phyloP scores from a whole-genome alignment of 2,113 vertebrate genomes.

The Corythoichthys haematopterus region DNA sequence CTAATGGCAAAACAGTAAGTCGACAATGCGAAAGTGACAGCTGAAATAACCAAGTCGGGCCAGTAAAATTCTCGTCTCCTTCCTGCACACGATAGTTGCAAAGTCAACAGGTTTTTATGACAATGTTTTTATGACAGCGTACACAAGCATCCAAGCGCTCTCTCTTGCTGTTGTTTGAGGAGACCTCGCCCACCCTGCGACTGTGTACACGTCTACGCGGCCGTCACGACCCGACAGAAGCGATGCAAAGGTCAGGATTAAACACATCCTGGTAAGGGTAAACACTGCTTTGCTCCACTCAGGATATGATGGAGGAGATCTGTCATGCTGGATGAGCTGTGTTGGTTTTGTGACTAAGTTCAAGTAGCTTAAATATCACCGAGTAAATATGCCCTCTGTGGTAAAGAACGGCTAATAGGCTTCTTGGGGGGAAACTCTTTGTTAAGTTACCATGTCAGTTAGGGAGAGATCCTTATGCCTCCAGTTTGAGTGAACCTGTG shows the following conservation, averaged over 20 bases:
- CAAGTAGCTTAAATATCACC: slow-evolving; percentile 23
- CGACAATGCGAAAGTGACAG: not conserved
- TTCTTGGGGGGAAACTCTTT: slow-evolving; percentile 12
- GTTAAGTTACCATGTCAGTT: slow-evolving; percentile 5
- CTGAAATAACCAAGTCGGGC: not conserved
- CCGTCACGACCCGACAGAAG: slow-evolving; percentile 42
- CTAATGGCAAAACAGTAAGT: not conserved
- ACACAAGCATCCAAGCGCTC: slow-evolving; percentile 35
- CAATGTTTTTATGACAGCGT: slow-evolving; percentile 47
- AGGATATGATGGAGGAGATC: slow-evolving; percentile 35
- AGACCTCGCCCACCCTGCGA: slow-evolving; percentile 56
- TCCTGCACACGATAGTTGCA: not conserved
- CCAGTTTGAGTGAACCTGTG: no score
- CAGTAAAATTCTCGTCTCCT: not conserved
- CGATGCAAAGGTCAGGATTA: slow-evolving; percentile 69
- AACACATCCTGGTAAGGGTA: slow-evolving; percentile 69
- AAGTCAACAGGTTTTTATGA: slow-evolving; percentile 25
- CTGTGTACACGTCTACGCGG: slow-evolving; percentile 58
- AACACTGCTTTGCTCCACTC: slow-evolving; percentile 46
- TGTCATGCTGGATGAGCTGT: slow-evolving; percentile 30
- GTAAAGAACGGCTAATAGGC: slow-evolving; percentile 13
- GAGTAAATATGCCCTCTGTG: slow-evolving; percentile 23
- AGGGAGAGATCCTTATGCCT: not conserved
- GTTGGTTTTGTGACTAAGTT: slow-evolving; percentile 43
- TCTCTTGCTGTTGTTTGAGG: slow-evolving; percentile 23